Conservation (phyloP, 2,797 vertebrate genomes). For the Crocidura indochinensis region DNA sequence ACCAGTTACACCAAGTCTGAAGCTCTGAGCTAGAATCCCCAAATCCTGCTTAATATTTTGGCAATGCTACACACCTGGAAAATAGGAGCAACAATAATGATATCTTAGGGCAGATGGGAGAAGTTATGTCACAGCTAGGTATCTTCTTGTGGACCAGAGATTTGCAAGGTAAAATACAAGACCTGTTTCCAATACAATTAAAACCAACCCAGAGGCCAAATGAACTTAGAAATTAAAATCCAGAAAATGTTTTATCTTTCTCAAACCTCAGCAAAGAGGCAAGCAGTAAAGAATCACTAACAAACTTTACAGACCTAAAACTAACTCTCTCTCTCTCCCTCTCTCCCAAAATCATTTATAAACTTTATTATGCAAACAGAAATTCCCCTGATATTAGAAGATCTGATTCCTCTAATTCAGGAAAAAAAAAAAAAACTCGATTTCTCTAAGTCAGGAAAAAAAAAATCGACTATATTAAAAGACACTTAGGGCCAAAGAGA, state of each 20-base stretch:
- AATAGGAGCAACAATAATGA: background rate
- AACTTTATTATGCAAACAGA: too few relatives aligned
- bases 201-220: background rate
- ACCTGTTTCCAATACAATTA: background rate
- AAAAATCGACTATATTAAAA: too few relatives aligned
- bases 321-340: background rate
- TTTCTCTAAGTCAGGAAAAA: too few relatives aligned
- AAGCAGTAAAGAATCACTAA: background rate
- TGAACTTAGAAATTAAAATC: background rate
- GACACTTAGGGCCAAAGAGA: too few relatives aligned
- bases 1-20: background rate
- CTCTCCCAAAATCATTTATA: background rate
- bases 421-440: too few relatives aligned
- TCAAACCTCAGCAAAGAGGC: conserved; percentile 4
- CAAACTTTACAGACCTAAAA: background rate
- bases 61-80: background rate
- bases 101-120: background rate
- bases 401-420: too few relatives aligned
- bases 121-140: background rate
- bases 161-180: conserved; percentile 7
- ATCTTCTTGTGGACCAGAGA: background rate
- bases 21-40: background rate
- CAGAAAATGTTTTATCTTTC: conserved; percentile 46
- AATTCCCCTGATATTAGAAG: background rate
- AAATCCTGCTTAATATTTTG: background rate